A percentile compares a stretch with the other conserved stretches of the same genome.
Evolutionary conservation across 2,113 vertebrate species (phyloP).

Genomic region (Sinocyclocheilus grahami): DNA sequence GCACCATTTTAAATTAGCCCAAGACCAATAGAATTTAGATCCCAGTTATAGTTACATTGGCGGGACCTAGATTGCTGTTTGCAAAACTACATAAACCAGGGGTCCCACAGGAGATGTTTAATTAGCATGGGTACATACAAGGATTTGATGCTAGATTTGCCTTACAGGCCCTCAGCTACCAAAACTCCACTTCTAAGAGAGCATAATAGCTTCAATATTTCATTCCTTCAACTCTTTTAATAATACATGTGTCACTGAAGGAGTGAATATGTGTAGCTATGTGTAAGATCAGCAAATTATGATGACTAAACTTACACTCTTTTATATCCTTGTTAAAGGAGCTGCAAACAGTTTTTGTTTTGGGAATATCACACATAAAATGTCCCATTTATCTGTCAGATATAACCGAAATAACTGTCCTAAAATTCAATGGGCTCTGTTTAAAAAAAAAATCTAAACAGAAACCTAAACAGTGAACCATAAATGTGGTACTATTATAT

Average conservation of each 20-base stretch:
- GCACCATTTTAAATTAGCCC: background rate
- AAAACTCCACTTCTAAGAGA: background rate
- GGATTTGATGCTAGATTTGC: constrained; percentile 2
- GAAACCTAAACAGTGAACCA: too few species aligned
- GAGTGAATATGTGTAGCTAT: background rate
- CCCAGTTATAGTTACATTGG: background rate
- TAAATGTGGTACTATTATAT: background rate
- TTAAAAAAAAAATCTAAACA: too few species aligned
- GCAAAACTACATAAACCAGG: background rate
- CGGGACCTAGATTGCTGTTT: background rate
- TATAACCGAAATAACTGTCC: background rate
- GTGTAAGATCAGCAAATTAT: constrained; percentile 13
- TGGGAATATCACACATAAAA: background rate
- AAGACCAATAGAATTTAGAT: background rate
- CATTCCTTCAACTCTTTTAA: constrained; percentile 8
- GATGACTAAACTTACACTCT: background rate
- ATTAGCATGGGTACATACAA: background rate
- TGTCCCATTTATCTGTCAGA: background rate
- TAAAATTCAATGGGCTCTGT: background rate
- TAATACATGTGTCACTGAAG: background rate
- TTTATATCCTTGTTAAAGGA: background rate
- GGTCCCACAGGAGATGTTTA: constrained; percentile 1
- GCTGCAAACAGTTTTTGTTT: background rate
- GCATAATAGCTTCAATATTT: background rate
- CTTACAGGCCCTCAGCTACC: background rate